Conservation (phyloP, 2,113 vertebrate genomes). For the Cyrtonyx montezumae region DNA sequence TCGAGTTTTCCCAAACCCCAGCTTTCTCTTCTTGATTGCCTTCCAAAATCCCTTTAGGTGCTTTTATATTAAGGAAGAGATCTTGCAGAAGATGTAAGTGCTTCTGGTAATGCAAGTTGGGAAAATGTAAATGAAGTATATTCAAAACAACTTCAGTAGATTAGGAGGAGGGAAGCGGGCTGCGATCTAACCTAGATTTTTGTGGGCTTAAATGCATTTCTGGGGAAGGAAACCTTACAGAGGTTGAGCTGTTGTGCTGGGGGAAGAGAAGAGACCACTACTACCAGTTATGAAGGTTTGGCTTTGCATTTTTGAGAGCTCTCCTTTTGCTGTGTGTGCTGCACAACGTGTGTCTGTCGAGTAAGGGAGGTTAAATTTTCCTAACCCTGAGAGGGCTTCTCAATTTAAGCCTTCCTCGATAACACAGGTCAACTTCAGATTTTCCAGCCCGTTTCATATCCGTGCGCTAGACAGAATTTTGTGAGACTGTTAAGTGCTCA, state of each 20-base stretch:
- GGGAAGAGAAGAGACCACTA: neutral
- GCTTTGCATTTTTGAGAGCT: neutral
- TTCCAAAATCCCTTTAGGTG: slow-evolving; percentile 53
- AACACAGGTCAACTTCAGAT: neutral
- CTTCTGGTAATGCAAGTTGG: slow-evolving; percentile 50
- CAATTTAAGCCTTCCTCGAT: neutral
- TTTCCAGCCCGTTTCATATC: rapidly evolving
- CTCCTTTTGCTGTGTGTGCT: rapidly evolving
- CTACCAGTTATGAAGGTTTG: rapidly evolving
- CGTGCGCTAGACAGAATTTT: rapidly evolving
- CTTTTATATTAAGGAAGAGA: slow-evolving; percentile 36
- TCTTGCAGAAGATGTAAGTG: slow-evolving; percentile 3
- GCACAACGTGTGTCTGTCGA: neutral
- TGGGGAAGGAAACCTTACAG: neutral
- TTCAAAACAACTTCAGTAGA: slow-evolving; percentile 7
- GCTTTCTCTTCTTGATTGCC: slow-evolving; percentile 32
- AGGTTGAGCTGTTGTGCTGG: neutral
- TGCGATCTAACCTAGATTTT: slow-evolving; percentile 29
- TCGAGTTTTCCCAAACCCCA: neutral
- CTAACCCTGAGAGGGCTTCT: neutral
- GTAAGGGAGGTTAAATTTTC: neutral
- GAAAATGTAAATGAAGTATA: slow-evolving; percentile 54
- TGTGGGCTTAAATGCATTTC: neutral
- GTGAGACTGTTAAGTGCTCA: neutral
- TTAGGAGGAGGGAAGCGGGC: neutral